Evolutionary conservation across 2,113 vertebrate genomes (phyloP).

Genomic region (Lichenostomus cassidix): DNA sequence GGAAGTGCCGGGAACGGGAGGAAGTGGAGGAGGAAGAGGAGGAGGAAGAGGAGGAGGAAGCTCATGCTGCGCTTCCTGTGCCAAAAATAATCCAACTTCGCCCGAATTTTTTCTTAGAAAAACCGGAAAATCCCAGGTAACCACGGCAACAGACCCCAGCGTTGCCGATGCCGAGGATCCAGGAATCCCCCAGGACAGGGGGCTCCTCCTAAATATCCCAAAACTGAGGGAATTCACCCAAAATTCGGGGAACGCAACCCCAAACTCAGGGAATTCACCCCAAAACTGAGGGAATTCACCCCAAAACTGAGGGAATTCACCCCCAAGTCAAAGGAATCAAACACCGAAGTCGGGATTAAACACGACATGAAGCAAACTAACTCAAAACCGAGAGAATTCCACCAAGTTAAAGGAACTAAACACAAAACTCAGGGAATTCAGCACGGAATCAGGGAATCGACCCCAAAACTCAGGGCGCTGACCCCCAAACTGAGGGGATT

Average conservation of each 20-base stretch:
- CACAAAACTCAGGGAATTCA: background rate
- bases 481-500: background rate
- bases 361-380: rapidly evolving
- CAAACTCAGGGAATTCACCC: too few relatives aligned
- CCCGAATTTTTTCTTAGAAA: background rate
- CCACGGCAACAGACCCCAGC: background rate
- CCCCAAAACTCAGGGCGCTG: rapidly evolving
- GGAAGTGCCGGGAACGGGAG: background rate
- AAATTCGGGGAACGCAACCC: background rate
- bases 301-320: background rate
- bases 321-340: rapidly evolving
- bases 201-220: background rate
- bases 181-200: background rate
- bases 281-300: too few relatives aligned
- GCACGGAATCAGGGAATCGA: background rate
- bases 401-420: too few relatives aligned
- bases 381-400: background rate
- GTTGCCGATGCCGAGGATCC: background rate
- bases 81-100: background rate
- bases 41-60: background rate
- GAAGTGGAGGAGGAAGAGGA: background rate
- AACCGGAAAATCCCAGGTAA: background rate
- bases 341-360: rapidly evolving
- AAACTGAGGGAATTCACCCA: background rate
- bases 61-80: background rate